phyloP scores from a whole-genome alignment of 35 echinoderm and acorn worm species.

The Heliocidaris tuberculata region DNA sequence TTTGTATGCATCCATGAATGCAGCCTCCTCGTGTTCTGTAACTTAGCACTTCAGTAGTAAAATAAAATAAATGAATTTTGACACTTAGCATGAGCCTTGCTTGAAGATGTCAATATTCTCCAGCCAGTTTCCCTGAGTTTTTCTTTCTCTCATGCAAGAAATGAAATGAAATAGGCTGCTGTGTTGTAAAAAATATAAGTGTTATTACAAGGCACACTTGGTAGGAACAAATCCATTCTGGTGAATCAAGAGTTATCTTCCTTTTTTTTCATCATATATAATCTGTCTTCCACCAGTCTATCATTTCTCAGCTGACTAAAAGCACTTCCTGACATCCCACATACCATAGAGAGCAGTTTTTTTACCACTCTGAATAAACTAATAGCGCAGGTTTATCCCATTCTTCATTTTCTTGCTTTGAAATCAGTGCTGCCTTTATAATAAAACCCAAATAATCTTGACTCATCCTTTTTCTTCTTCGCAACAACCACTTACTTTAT shows the following conservation, averaged over 20 bases:
- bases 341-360: not conserved
- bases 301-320: not conserved
- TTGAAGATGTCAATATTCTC: not conserved
- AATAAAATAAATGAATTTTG: not conserved
- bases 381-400: not conserved
- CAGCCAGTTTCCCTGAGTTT: constrained; percentile 43
- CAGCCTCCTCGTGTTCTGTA: not conserved
- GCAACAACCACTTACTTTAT: no score
- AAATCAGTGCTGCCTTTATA: not conserved
- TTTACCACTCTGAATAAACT: not conserved
- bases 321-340: not conserved
- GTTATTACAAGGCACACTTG: constrained; percentile 16
- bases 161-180: constrained; percentile 30
- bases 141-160: not conserved
- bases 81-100: not conserved
- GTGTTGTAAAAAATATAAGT: constrained; percentile 1
- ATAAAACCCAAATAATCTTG: not conserved
- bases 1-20: not conserved
- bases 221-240: not conserved
- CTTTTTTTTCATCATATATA: not conserved
- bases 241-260: not conserved
- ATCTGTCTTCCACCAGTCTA: not conserved
- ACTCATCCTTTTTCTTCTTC: no score
- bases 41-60: not conserved
- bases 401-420: not conserved